Percentiles rank a stretch among this genome's conserved stretches.
These are phyloP conservation scores for Synodontis membranacea DNA, from an alignment of 2,113 vertebrate genomes.

Conservation along the genomic window DNA sequence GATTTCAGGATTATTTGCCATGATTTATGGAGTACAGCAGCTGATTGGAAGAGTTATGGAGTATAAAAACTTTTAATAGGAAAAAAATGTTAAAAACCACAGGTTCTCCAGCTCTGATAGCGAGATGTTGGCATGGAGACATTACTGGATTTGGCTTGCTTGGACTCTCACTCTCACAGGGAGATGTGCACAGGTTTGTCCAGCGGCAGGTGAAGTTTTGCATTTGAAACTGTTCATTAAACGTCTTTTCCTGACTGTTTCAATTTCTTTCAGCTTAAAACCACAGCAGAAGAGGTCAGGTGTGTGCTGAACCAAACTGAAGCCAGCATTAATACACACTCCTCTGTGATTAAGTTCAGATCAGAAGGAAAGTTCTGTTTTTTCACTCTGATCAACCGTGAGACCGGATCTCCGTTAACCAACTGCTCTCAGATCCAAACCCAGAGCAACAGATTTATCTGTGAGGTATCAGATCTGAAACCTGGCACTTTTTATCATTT, in stretches of 20 bases:
- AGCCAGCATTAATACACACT: conserved; percentile 56
- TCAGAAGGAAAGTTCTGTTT: conserved; percentile 68
- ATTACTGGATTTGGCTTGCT: conserved; percentile 44
- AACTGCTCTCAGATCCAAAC: conserved; percentile 33
- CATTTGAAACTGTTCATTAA: neutral
- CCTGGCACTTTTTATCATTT: conserved; percentile 80
- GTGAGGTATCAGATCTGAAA: conserved; percentile 66
- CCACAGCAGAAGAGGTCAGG: conserved; percentile 60
- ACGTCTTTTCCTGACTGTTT: neutral
- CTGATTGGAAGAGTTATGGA: neutral
- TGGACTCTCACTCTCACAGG: conserved; percentile 70
- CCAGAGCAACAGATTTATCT: conserved; percentile 64
- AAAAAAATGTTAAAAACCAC: conserved; percentile 1
- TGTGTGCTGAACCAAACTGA: conserved; percentile 79
- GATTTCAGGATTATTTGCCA: neutral
- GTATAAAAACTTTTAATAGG: neutral
- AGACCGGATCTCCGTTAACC: conserved; percentile 21
- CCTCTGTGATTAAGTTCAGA: conserved; percentile 66
- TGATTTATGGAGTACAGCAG: neutral
- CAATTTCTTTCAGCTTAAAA: conserved; percentile 66
- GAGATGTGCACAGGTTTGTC: conserved; percentile 75
- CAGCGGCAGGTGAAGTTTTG: neutral
- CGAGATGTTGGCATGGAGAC: conserved; percentile 74
- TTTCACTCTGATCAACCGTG: conserved; percentile 69
- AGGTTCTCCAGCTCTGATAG: conserved; percentile 8